Conservation (phyloP, 2,113 vertebrate species). For the Bombycilla garrulus region DNA sequence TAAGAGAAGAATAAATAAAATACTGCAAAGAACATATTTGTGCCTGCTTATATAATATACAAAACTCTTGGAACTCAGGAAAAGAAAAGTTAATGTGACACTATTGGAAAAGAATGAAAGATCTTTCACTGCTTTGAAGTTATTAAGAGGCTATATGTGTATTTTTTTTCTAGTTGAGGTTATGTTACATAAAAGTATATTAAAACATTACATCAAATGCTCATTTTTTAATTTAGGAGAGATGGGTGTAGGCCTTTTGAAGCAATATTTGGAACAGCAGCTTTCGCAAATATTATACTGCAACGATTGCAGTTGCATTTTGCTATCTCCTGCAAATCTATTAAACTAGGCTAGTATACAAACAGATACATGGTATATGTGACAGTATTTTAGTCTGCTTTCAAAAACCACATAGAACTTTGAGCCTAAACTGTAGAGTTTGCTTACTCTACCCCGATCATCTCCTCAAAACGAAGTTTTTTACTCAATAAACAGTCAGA, state of each 20-base stretch:
- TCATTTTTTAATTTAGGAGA: background rate
- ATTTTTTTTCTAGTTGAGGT: background rate
- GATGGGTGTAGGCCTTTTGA: background rate
- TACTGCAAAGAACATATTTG: background rate
- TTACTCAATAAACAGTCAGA: background rate
- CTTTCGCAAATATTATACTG: background rate
- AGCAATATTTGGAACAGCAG: background rate
- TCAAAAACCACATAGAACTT: background rate
- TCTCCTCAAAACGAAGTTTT: background rate
- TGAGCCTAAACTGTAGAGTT: background rate
- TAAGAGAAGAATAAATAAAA: conserved; percentile 9
- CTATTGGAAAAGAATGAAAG: conserved; percentile 35
- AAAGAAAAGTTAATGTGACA: conserved; percentile 20
- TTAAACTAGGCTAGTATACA: background rate
- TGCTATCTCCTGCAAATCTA: background rate
- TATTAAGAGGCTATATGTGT: background rate
- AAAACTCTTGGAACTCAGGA: background rate
- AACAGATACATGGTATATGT: background rate
- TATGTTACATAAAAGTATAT: background rate
- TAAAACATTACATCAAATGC: background rate
- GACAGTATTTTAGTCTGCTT: background rate
- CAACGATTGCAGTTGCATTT: background rate
- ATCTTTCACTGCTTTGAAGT: conserved; percentile 16
- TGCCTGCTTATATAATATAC: background rate
- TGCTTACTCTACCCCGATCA: background rate